Evolutionary conservation across 2,797 vertebrate genomes (phyloP), one percentile per base, ranked within the genome.

Genomic region (Poeciliopsis infans): DNA sequence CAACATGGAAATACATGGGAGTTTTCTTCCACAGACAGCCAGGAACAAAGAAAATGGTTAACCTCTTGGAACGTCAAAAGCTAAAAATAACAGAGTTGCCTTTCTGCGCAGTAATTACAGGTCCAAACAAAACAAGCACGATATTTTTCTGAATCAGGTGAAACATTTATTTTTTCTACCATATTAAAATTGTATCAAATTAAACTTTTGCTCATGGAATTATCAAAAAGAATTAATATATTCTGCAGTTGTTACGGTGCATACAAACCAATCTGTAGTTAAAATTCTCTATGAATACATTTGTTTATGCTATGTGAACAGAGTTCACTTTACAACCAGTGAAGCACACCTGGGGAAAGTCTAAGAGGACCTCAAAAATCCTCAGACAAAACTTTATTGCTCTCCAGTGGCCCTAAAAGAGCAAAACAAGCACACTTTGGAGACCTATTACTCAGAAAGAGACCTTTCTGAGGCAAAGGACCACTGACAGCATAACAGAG

Each of bases 381-480:
- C 88, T 94, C 83, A 86, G 85, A 87, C 80, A 88, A 90, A 89
- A 92, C 76, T 94, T 96, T 95, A 91, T 82, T 87, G 85, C 90
- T 93, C 91, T 90, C 91, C 70, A 51, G 87, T 91, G 94, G 89
- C 85, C 86, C 85, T 82, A 93, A 93, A 93, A 93, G 92, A 92
- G 85, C 90, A 82, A 94, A 95, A 95, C 95, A 95, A 95, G 95
- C 93, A 92, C 89, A 92, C 92, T 91, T 93, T 82, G 77, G 93
- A 95, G 94, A 92, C 92, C 93, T 91, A 94, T 95, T 95, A 95
- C 92, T 95, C 92, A 94, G 87, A 95, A 87, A 86, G 90, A 95
- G 94, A 93, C 93, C 94, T 92, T 89, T 81, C 86, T 84, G 79
- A 39, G 84, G 81, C 91, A 45, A 86, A 86, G 82, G 79, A 87